phyloP scores from a whole-genome alignment of 1,140 invertebrate genomes.

The Matsumurasca onukii region DNA sequence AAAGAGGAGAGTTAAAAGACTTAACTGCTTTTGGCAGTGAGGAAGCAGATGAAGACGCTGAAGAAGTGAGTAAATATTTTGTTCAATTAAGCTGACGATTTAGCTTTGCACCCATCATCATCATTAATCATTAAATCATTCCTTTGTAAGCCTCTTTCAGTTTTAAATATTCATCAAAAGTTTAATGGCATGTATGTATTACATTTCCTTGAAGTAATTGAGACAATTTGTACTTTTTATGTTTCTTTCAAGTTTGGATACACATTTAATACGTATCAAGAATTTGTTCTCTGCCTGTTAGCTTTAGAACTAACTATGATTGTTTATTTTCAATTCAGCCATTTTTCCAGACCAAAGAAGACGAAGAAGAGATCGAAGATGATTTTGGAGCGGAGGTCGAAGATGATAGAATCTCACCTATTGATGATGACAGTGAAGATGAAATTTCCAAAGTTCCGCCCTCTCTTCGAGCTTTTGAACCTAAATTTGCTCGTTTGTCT shows the following conservation, averaged over 20 bases:
- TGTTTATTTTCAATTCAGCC: no score
- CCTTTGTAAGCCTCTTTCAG: no score
- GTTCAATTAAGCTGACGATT: not conserved
- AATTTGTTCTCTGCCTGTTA: no score
- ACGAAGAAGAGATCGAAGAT: constrained; percentile 28
- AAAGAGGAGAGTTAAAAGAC: constrained; percentile 74
- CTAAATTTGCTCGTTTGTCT: constrained; percentile 48
- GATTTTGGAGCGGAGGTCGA: constrained; percentile 50
- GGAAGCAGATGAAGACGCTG: constrained; percentile 51
- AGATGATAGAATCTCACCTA: constrained; percentile 52
- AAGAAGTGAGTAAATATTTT: constrained; percentile 45
- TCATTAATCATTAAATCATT: no score
- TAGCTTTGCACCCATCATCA: not conserved
- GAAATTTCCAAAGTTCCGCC: constrained; percentile 35
- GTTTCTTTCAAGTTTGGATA: no score
- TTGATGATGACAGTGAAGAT: constrained; percentile 34
- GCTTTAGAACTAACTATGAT: no score
- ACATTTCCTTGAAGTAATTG: no score
- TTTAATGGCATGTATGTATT: no score
- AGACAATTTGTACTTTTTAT: no score
- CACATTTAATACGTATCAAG: no score
- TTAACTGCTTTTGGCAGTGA: constrained; percentile 42
- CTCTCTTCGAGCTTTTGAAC: constrained; percentile 40
- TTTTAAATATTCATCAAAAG: no score
- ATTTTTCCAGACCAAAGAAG: constrained; percentile 55